Conservation (phyloP, 1,140 invertebrate genomes). For the Hypsibius dujardini region DNA sequence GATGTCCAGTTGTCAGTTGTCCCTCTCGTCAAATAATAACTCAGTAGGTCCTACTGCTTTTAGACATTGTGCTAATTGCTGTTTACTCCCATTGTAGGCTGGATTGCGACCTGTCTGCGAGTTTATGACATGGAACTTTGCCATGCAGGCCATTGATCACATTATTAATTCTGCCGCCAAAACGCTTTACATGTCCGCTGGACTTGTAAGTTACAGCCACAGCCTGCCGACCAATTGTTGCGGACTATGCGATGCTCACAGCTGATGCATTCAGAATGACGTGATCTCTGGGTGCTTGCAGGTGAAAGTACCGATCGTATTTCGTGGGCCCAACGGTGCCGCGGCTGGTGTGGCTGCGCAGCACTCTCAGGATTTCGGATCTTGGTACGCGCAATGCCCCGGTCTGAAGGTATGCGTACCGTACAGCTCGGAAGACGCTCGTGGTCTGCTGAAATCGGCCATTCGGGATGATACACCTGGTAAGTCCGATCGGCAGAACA, state of each 20-base stretch:
- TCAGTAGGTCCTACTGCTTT: no score
- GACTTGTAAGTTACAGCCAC: slow-evolving; percentile 40
- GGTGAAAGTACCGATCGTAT: slow-evolving; percentile 84
- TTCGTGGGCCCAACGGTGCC: slow-evolving; percentile 92
- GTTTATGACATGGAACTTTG: slow-evolving; percentile 99
- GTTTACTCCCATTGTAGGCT: slow-evolving; percentile 38
- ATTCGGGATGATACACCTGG: slow-evolving; percentile 56
- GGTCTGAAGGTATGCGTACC: slow-evolving; percentile 84
- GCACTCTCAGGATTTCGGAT: slow-evolving; percentile 93
- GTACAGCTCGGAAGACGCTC: slow-evolving; percentile 78
- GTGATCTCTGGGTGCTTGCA: slow-evolving; percentile 29
- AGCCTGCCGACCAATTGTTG: not conserved
- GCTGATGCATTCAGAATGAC: not conserved
- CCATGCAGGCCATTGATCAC: slow-evolving; percentile 99
- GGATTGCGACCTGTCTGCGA: slow-evolving; percentile 92
- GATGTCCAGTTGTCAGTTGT: no score
- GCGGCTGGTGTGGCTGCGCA: slow-evolving; percentile 93
- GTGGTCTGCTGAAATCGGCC: slow-evolving; percentile 81
- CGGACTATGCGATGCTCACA: not conserved
- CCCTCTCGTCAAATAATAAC: slow-evolving; percentile 18
- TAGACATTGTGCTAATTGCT: slow-evolving; percentile 11
- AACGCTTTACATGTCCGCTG: slow-evolving; percentile 97
- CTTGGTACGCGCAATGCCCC: slow-evolving; percentile 92
- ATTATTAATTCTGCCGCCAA: slow-evolving; percentile 96
- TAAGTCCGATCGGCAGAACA: no score